Base-by-base conservation (phyloP, 2,113 vertebrate species). In the Egretta garzetta region DNA sequence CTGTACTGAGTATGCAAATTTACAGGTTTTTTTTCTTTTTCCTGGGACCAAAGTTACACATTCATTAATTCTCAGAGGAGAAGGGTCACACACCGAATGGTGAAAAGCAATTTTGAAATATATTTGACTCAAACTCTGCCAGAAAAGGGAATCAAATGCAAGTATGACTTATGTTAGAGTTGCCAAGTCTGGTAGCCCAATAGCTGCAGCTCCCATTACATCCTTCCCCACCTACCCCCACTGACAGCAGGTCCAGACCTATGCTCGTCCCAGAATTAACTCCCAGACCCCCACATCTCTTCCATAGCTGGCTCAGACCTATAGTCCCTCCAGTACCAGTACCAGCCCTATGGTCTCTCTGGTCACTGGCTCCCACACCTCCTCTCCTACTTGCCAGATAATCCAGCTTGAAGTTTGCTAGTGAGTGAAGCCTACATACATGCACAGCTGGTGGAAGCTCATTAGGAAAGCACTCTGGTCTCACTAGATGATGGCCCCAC, bases 401-500 rank as follows among this genome's bases (percentile, higher is more conserved):
- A 19, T 53, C 39, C 47, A 55, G 28, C 18, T 18, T 68, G 60
- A 59, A 28, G 22, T 60, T 60, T 45, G 79, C 45, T 60, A 12
- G 35, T 4, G 32, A 50, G 35, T 18, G 26, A 66, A 66, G 59
- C 52, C 52, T 26, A 43, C 0, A 1, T 10, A 50, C 32, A 18
- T 3, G 4, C 14, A 27, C 0, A 4, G 49, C n/a, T 55, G 17
- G n/a, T 41, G 41, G n/a, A 49, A 77, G n/a, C 16, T 27, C 2
- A 1, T 45, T 33, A 90, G 37, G 70, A 67, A 15, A 75, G 47
- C 53, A 20, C 60, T 74, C 35, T 23, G 27, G 45, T 27, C 60
- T 33, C 22, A 10, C 37, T 39, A 83, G 47, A 53, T 37, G 19
- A 53, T 28, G 64, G 18, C 33, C 56, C 64, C 3, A 8, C 20